phyloP scores from a whole-genome alignment of 2,888 invertebrate species.

The Acronicta psi region DNA sequence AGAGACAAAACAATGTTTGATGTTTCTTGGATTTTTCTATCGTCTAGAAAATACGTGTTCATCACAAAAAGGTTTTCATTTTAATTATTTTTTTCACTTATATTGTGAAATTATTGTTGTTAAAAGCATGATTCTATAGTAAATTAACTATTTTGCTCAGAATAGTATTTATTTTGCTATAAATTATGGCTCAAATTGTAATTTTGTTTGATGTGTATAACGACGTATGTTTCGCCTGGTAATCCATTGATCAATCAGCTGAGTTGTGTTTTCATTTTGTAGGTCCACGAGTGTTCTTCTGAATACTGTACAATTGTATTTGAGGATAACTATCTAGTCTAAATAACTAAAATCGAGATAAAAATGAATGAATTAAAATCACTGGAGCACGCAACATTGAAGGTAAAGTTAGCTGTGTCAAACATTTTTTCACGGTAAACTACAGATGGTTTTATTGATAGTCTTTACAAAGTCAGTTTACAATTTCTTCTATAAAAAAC shows the following conservation, averaged over 20 bases:
- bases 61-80: slow-evolving; percentile 45
- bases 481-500: background rate
- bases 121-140: slow-evolving; percentile 11
- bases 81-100: slow-evolving; percentile 16
- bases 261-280: slow-evolving; percentile 84
- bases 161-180: slow-evolving; percentile 2
- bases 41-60: slow-evolving; percentile 45
- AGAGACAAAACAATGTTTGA: slow-evolving; percentile 44
- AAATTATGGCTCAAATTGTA: slow-evolving; percentile 5
- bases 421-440: slow-evolving; percentile 2
- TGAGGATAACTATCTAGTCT: slow-evolving; percentile 37
- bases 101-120: slow-evolving; percentile 20
- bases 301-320: slow-evolving; percentile 19
- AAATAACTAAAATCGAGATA: slow-evolving; percentile 32
- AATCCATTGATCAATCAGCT: slow-evolving; percentile 76
- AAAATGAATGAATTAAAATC: slow-evolving; percentile 97
- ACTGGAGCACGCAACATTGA: slow-evolving; percentile 98
- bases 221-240: slow-evolving; percentile 40
- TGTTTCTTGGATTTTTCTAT: slow-evolving; percentile 22
- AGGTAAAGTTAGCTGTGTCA: slow-evolving; percentile 88
- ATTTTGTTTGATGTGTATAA: slow-evolving; percentile 48
- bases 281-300: slow-evolving; percentile 46
- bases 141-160: background rate
- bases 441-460: background rate
- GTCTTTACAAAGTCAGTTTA: background rate